Evolutionary conservation across 2,888 invertebrate genomes (phyloP).

Genomic region (Sicus ferrugineus): DNA sequence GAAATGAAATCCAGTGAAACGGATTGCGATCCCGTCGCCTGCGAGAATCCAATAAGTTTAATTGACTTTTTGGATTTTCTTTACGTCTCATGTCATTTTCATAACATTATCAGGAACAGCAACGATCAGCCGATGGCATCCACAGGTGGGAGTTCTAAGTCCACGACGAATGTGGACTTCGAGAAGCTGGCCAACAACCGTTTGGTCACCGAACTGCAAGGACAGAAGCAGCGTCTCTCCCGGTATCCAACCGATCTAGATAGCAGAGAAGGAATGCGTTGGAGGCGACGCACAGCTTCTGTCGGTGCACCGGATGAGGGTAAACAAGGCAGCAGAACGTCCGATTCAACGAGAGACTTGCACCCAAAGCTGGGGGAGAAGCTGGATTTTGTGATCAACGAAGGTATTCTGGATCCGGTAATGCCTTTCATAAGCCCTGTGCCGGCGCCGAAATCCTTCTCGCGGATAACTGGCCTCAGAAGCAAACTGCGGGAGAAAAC

Average conservation of each 20-base stretch:
- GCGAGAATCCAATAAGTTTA: conserved; percentile 52
- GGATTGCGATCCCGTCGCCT: conserved; percentile 6
- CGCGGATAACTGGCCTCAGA: conserved; percentile 29
- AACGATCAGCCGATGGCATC: conserved; percentile 38
- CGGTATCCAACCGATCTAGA: conserved; percentile 1
- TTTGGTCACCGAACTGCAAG: conserved; percentile 54
- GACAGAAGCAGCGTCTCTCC: conserved; percentile 20
- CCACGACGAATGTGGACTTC: conserved; percentile 49
- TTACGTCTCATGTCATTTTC: conserved; percentile 63
- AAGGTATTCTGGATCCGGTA: conserved; percentile 84
- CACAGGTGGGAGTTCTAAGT: conserved; percentile 26
- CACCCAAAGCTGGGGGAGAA: conserved; percentile 59
- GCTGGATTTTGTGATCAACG: conserved; percentile 73
- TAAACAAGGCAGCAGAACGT: neutral
- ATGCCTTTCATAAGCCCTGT: conserved; percentile 74
- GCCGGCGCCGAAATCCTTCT: conserved; percentile 42
- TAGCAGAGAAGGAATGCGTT: conserved; percentile 2
- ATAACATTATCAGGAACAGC: conserved; percentile 59
- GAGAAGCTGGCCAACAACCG: conserved; percentile 57
- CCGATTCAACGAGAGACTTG: conserved; percentile 38
- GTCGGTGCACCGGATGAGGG: neutral
- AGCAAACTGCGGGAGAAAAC: conserved; percentile 32
- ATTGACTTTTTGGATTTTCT: conserved; percentile 64
- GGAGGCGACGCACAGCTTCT: conserved; percentile 13
- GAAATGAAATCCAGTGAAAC: conserved; percentile 5